Conservation (phyloP, 2,797 vertebrate genomes). For the Gymnoscopelus braueri region DNA sequence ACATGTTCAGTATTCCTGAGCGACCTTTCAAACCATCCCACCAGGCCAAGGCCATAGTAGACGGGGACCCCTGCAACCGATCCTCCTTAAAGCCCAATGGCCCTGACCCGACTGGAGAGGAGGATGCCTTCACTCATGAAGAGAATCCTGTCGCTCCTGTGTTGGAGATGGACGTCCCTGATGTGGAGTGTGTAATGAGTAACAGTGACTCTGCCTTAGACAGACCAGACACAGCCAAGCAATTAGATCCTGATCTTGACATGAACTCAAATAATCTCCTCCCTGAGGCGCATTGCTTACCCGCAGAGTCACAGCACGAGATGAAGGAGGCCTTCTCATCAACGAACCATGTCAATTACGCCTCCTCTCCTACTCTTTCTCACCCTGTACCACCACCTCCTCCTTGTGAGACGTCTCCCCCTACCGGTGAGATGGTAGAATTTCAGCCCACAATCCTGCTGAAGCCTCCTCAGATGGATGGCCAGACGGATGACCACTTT, state of each 20-base stretch:
- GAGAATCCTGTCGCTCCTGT: slow-evolving; percentile 81
- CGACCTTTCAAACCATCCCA: slow-evolving; percentile 81
- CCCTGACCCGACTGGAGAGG: slow-evolving; percentile 82
- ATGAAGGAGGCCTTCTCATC: slow-evolving; percentile 55
- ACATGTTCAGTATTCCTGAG: slow-evolving; percentile 95
- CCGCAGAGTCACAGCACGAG: slow-evolving; percentile 53
- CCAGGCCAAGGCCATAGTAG: slow-evolving; percentile 71
- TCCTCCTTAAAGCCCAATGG: slow-evolving; percentile 71
- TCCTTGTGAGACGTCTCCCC: not conserved
- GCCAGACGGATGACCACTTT: slow-evolving; percentile 31
- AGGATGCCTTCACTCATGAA: slow-evolving; percentile 76
- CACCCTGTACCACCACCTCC: not conserved
- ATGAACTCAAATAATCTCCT: slow-evolving; percentile 56
- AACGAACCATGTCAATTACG: slow-evolving; percentile 12
- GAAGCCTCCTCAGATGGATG: not conserved
- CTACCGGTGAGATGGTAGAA: slow-evolving; percentile 10
- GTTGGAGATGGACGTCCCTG: slow-evolving; percentile 80
- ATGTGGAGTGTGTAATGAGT: slow-evolving; percentile 87
- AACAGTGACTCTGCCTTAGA: slow-evolving; percentile 95
- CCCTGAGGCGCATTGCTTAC: slow-evolving; percentile 80
- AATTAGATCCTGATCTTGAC: slow-evolving; percentile 84
- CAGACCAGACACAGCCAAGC: slow-evolving; percentile 86
- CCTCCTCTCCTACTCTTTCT: not conserved
- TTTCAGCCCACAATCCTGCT: slow-evolving; percentile 6
- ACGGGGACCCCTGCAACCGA: slow-evolving; percentile 71